Conservation (phyloP, 2,113 vertebrate species). For the Semnornis frantzii region DNA sequence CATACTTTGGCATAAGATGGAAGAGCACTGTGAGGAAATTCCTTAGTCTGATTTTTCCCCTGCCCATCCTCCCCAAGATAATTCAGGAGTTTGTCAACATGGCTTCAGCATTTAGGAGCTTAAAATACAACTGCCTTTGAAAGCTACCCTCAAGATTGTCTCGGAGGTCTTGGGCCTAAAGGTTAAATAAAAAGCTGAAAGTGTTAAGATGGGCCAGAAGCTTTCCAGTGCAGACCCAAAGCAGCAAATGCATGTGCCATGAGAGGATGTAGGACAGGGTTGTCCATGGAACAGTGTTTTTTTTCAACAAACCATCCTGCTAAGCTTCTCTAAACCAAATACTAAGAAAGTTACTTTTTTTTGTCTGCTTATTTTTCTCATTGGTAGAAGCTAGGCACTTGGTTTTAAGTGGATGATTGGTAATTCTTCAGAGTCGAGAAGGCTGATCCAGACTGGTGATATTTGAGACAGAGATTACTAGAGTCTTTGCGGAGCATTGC, state of each 20-base stretch:
- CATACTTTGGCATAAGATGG: constrained; percentile 14
- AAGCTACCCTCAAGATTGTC: neutral
- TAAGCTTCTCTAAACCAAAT: neutral
- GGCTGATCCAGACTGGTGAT: neutral
- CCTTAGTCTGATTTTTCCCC: neutral
- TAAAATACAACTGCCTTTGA: neutral
- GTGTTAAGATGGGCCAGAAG: neutral
- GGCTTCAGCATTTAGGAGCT: neutral
- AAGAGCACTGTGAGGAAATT: constrained; percentile 30
- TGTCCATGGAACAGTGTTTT: neutral
- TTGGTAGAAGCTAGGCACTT: neutral
- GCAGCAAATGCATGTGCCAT: neutral
- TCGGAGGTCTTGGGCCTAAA: neutral
- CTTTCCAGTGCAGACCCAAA: neutral
- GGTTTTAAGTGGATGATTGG: neutral
- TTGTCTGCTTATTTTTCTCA: neutral
- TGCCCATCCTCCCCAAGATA: neutral
- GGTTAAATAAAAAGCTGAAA: neutral
- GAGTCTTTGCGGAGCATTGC: neutral
- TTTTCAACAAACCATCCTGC: neutral
- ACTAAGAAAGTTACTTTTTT: neutral
- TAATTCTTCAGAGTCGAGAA: neutral
- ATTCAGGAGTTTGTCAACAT: neutral
- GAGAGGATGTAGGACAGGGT: fast-evolving
- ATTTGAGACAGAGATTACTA: neutral